phyloP scores from a whole-genome alignment of 2,888 invertebrate species.

The Tuta absoluta region DNA sequence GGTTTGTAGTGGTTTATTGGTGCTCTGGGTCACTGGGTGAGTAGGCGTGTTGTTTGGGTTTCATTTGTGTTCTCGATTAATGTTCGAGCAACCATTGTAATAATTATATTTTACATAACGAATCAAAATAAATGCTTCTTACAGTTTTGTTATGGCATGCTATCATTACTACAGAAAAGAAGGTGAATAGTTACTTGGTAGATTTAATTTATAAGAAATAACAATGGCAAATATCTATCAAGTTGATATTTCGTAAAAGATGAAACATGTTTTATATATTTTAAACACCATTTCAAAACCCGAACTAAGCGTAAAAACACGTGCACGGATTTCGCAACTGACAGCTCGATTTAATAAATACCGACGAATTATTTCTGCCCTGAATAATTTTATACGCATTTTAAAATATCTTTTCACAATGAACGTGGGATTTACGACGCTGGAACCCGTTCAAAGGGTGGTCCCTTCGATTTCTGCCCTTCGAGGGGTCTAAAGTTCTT shows the following conservation, averaged over 20 bases:
- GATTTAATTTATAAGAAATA: background rate
- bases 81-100: conserved; percentile 36
- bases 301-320: conserved; percentile 49
- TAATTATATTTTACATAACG: conserved; percentile 38
- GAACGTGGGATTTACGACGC: conserved; percentile 78
- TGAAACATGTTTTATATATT: background rate
- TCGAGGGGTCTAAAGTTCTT: conserved; percentile 67
- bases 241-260: background rate
- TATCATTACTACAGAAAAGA: background rate
- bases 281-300: conserved; percentile 10
- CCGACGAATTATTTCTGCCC: conserved; percentile 75
- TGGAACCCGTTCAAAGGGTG: conserved; percentile 78
- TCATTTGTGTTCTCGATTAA: conserved; percentile 33
- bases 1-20: conserved; percentile 57
- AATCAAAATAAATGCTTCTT: conserved; percentile 35
- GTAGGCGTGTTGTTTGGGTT: conserved; percentile 56
- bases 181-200: background rate
- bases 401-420: conserved; percentile 77
- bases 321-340: conserved; percentile 60
- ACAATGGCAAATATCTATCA: background rate
- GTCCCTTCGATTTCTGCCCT: conserved; percentile 47
- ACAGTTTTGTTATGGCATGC: background rate
- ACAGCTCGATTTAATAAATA: conserved; percentile 60
- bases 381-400: conserved; percentile 80
- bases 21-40: conserved; percentile 62